phyloP scores from a whole-genome alignment of 2,888 invertebrate species.

The Malthinus seriepunctatus region DNA sequence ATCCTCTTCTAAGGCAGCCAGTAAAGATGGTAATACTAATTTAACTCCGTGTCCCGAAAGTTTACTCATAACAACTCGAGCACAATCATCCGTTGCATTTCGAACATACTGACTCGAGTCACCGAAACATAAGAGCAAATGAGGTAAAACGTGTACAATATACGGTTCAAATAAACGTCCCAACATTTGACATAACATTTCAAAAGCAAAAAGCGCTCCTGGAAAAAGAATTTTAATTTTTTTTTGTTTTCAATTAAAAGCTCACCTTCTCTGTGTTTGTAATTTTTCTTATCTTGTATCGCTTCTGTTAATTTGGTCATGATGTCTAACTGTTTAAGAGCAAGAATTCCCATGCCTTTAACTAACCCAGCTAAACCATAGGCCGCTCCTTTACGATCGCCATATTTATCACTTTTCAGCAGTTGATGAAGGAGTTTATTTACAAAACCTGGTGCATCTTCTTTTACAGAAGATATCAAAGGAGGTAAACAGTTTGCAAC shows the following conservation, averaged over 20 bases:
- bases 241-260: not conserved
- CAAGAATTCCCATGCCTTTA: slow-evolving; percentile 95
- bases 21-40: slow-evolving; percentile 89
- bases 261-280: slow-evolving; percentile 85
- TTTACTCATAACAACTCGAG: slow-evolving; percentile 93
- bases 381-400: slow-evolving; percentile 92
- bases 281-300: slow-evolving; percentile 96
- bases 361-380: slow-evolving; percentile 96
- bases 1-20: slow-evolving; percentile 94
- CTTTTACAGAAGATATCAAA: slow-evolving; percentile 88
- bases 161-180: slow-evolving; percentile 98
- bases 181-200: slow-evolving; percentile 93
- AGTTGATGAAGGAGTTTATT: slow-evolving; percentile 85
- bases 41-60: slow-evolving; percentile 97
- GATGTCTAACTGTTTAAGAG: slow-evolving; percentile 92
- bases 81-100: slow-evolving; percentile 94
- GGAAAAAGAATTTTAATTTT: slow-evolving; percentile 32
- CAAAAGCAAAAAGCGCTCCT: slow-evolving; percentile 95
- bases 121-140: slow-evolving; percentile 93
- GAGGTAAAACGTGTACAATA: slow-evolving; percentile 95
- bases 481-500: slow-evolving; percentile 96
- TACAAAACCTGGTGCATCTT: slow-evolving; percentile 86
- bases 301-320: slow-evolving; percentile 92
- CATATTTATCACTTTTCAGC: slow-evolving; percentile 90
- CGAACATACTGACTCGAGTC: slow-evolving; percentile 95